Evolutionary conservation across 2,888 invertebrate genomes (phyloP), one percentile per base, ranked within the genome.

Genomic region (Dysmachus trigonus): DNA sequence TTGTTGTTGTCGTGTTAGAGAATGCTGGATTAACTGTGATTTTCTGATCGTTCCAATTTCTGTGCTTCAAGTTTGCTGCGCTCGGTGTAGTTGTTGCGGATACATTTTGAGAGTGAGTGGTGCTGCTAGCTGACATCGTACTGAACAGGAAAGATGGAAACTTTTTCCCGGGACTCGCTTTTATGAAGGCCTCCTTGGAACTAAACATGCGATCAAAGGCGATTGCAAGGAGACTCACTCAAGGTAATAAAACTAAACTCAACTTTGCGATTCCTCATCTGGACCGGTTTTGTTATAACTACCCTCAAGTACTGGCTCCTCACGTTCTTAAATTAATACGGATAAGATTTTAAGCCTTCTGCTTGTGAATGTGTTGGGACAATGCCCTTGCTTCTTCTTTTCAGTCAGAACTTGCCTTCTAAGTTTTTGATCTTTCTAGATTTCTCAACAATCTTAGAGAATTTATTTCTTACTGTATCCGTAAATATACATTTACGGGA

Each of bases 121-220:
- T 35, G 33, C 81, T 33, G 10, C 33, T 81, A 62, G 33, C 31
- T 53, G 81, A 53, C 18, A 41, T 13, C 15, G 13, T 27, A 33
- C 31, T 47, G 3, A 79, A 79, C 30, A 10, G 38, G 79, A 31
- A 51, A 51, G 79, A 79, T 79, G 81, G 53, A 62, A 81, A 81
- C 81, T 81, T 53, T 81, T 53, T 1, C 22, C 62, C 31, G n/a
- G 27, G 51, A 77, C 31, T 53, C 51, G 62, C 30, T 85, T 85
- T 76, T 89, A 91, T 91, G 91, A 90, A 90, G 89, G 90, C 90
- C 87, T 85, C 91, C 27, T 88, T 91, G 87, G 90, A 91, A 86
- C 88, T 90, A 89, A 91, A 91, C 89, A 92, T 92, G 92, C 92
- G 92, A 90, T 91, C 91, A 87, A 92, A 92, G 89, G 90, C 91